A percentile compares a stretch with the other conserved stretches of the same genome.
Evolutionary conservation across 2,888 invertebrate genomes (phyloP).

Genomic region (Philaethria dido): DNA sequence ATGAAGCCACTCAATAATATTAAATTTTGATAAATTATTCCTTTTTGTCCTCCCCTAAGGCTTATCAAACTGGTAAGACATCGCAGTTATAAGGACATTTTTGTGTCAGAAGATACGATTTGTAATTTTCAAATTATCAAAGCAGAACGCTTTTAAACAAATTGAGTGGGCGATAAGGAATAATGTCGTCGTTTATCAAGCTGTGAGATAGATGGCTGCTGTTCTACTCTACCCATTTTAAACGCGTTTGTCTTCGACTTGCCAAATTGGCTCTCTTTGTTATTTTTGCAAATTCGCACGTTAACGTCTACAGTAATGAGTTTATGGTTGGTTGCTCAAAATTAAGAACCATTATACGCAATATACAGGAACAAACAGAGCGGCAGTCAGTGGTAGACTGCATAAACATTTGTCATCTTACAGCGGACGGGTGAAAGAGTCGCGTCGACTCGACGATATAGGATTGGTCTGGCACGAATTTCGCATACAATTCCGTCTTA

Average conservation of each 20-base stretch:
- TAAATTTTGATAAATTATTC: conserved; percentile 35
- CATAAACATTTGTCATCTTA: conserved; percentile 72
- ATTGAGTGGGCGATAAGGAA: conserved; percentile 84
- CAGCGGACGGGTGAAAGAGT: conserved; percentile 56
- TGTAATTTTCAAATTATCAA: conserved; percentile 84
- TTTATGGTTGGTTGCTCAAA: conserved; percentile 34
- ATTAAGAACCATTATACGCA: conserved; percentile 30
- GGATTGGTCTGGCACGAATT: conserved; percentile 46
- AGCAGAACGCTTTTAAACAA: conserved; percentile 84
- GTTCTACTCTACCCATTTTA: conserved; percentile 83
- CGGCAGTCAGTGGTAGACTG: conserved; percentile 60
- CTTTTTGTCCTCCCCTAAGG: conserved; percentile 38
- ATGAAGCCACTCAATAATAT: conserved; percentile 30
- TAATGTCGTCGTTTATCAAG: conserved; percentile 84
- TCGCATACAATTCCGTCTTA: conserved; percentile 46
- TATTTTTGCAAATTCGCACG: conserved; percentile 70
- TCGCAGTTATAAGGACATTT: conserved; percentile 76
- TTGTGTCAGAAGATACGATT: conserved; percentile 80
- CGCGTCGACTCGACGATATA: conserved; percentile 46
- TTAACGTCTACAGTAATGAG: conserved; percentile 52
- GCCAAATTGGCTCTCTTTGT: conserved; percentile 81
- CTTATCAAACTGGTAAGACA: conserved; percentile 63
- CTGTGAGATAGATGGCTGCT: conserved; percentile 79
- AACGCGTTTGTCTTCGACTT: conserved; percentile 83
- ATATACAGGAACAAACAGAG: conserved; percentile 38